A percentile compares a stretch with the other conserved stretches of the same genome.
Evolutionary conservation across 2,888 invertebrate genomes (phyloP).

Genomic region (Lacanobia oleracea): DNA sequence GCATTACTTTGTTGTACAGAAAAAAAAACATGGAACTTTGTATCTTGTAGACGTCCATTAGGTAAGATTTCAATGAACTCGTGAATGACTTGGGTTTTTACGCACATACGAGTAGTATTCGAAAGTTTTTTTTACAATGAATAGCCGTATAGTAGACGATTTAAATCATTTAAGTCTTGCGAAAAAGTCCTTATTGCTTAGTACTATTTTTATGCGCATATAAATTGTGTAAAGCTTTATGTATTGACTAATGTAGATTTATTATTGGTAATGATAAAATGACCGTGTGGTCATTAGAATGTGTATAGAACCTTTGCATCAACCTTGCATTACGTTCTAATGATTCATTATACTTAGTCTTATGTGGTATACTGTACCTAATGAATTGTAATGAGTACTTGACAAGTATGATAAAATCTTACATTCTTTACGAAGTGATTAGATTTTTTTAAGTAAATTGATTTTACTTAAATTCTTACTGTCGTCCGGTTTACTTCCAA

Average conservation of each 20-base stretch:
- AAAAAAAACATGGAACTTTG: too few species aligned
- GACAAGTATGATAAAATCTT: not conserved
- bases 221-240: not conserved
- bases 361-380: not conserved
- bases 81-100: constrained; percentile 16
- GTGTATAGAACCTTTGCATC: constrained; percentile 20
- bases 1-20: too few species aligned
- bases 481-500: too few species aligned
- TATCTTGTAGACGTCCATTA: not conserved
- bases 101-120: constrained; percentile 17
- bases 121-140: not conserved
- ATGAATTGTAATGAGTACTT: not conserved
- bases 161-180: not conserved
- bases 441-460: too few species aligned
- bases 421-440: not conserved
- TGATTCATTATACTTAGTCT: constrained; percentile 13
- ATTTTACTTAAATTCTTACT: too few species aligned
- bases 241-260: not conserved
- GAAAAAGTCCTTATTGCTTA: not conserved
- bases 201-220: not conserved
- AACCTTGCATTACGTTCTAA: constrained; percentile 19
- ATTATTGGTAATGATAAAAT: not conserved
- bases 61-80: constrained; percentile 8
- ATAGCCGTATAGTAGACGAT: not conserved
- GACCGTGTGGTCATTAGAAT: not conserved